Evolutionary conservation across 2,797 vertebrate genomes (phyloP).

Genomic region (Cuculus canorus): DNA sequence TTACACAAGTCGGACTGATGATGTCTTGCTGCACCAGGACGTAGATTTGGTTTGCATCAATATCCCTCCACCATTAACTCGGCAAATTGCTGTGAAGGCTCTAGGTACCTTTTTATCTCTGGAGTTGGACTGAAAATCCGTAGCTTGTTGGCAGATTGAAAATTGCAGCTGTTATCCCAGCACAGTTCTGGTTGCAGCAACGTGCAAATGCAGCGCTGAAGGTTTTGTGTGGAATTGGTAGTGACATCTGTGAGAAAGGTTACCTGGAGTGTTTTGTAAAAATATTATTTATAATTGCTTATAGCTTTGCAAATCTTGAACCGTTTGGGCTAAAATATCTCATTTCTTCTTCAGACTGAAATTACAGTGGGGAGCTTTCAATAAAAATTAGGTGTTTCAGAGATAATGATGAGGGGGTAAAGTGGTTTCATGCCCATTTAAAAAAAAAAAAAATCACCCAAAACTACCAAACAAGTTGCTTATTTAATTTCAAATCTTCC

Average conservation of each 20-base stretch:
- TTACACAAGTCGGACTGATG: constrained; percentile 93
- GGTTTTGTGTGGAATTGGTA: not conserved
- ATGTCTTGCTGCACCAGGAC: constrained; percentile 93
- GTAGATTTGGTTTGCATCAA: constrained; percentile 97
- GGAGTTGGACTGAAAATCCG: not conserved
- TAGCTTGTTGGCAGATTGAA: not conserved
- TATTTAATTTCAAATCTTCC: not conserved
- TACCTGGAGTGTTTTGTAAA: not conserved
- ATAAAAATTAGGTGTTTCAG: not conserved
- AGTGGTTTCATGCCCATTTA: not conserved
- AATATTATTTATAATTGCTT: not conserved
- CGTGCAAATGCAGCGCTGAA: not conserved
- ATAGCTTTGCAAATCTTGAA: not conserved
- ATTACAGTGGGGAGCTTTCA: not conserved
- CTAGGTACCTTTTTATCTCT: constrained; percentile 80
- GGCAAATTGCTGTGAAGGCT: constrained; percentile 96
- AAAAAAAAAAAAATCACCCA: not conserved
- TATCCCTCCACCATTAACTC: constrained; percentile 93
- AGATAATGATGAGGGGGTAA: not conserved
- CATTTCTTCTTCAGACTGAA: not conserved
- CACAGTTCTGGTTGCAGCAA: not conserved
- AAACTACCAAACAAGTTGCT: not conserved
- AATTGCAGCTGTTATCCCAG: not conserved
- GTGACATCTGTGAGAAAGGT: not conserved
- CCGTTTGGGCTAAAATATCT: not conserved